These are phyloP conservation scores for Girardia tigrina DNA, from an alignment of 2,888 invertebrate species.

Conservation along the genomic window DNA sequence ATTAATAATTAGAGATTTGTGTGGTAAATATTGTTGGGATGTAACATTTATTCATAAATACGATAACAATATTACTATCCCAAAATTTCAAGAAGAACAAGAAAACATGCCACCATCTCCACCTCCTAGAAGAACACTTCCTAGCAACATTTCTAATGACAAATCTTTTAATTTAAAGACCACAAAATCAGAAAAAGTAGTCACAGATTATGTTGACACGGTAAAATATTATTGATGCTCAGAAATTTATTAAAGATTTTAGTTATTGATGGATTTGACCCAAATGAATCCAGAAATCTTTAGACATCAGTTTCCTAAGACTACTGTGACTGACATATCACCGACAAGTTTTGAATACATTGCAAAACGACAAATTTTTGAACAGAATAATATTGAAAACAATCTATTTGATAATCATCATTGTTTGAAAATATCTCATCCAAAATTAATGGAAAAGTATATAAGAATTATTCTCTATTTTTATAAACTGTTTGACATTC, in stretches of 20 bases:
- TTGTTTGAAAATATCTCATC: conserved; percentile 7
- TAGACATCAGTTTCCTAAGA: not conserved
- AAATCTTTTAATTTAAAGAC: not conserved
- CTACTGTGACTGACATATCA: not conserved
- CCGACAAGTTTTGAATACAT: not conserved
- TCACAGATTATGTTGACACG: not conserved
- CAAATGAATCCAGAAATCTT: conserved; percentile 4
- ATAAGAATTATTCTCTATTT: not conserved
- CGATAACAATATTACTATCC: conserved; percentile 24
- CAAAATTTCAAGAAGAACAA: not conserved
- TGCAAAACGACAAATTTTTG: not conserved
- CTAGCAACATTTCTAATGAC: not conserved
- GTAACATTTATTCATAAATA: conserved; percentile 66
- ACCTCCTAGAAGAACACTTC: not conserved
- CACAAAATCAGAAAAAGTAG: not conserved
- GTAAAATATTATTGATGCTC: not conserved
- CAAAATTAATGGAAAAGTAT: not conserved
- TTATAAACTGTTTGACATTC: not conserved
- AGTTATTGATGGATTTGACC: not conserved
- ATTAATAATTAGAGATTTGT: conserved; percentile 71
- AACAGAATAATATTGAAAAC: not conserved
- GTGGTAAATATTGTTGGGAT: conserved; percentile 90
- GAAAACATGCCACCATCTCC: conserved; percentile 12
- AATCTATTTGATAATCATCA: conserved; percentile 10
- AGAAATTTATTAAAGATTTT: not conserved